Conservation (phyloP, 2,888 invertebrate species). For the Erebia palarica region DNA sequence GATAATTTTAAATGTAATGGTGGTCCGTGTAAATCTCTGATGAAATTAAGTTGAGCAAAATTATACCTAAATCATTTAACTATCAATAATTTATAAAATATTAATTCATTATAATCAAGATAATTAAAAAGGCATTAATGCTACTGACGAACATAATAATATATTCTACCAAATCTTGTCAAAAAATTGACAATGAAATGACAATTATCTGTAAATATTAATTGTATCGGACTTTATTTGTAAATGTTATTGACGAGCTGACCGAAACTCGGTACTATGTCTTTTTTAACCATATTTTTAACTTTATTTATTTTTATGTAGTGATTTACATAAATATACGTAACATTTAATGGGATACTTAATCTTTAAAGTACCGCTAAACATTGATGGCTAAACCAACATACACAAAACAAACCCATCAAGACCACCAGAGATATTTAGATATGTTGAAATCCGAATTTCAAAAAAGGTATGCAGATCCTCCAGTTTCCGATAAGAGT, state of each 20-base stretch:
- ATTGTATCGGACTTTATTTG: too few relatives aligned
- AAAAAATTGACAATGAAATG: too few relatives aligned
- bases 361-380: constrained; percentile 21
- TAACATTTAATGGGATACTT: constrained; percentile 25
- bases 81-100: too few relatives aligned
- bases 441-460: constrained; percentile 67
- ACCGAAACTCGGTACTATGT: constrained; percentile 11
- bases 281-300: constrained; percentile 27
- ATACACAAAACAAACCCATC: constrained; percentile 60
- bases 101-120: too few relatives aligned
- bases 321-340: constrained; percentile 41
- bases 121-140: too few relatives aligned
- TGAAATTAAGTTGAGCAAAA: too few relatives aligned
- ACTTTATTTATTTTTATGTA: constrained; percentile 37
- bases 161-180: too few relatives aligned
- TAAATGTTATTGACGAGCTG: neutral
- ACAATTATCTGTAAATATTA: too few relatives aligned
- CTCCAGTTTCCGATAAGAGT: constrained; percentile 44
- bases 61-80: too few relatives aligned
- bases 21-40: too few relatives aligned
- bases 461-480: constrained; percentile 49
- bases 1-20: too few relatives aligned
- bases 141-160: too few relatives aligned
- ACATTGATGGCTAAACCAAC: constrained; percentile 56
- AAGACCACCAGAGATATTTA: constrained; percentile 63